Percentiles rank a stretch among this genome's conserved stretches.
These are phyloP conservation scores for Noctua pronuba DNA, from an alignment of 2,888 invertebrate genomes.

Conservation along the genomic window DNA sequence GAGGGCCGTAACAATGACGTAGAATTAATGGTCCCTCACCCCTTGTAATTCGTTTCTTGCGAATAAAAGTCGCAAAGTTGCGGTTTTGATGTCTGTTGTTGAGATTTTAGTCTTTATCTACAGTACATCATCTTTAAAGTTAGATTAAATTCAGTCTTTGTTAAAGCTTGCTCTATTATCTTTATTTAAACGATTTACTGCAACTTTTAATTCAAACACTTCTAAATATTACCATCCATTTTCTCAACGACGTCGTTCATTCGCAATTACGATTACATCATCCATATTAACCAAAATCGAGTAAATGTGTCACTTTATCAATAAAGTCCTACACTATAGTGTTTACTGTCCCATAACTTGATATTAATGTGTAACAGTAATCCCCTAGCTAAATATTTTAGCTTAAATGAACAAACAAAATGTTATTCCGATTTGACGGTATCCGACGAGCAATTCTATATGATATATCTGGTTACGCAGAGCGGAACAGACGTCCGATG, in stretches of 20 bases:
- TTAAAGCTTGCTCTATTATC: neutral
- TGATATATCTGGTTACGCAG: slow-evolving; percentile 45
- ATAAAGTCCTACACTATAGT: neutral
- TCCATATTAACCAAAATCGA: slow-evolving; percentile 7
- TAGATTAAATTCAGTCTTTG: slow-evolving; percentile 5
- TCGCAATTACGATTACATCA: neutral
- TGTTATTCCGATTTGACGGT: slow-evolving; percentile 42
- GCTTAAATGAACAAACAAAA: slow-evolving; percentile 45
- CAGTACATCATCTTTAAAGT: slow-evolving; percentile 22
- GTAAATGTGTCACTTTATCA: neutral
- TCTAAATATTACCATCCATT: neutral
- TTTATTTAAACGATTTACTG: neutral
- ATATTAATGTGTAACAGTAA: neutral
- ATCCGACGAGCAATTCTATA: slow-evolving; percentile 11
- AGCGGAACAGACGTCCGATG: slow-evolving; percentile 51
- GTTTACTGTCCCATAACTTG: neutral
- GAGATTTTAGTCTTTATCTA: slow-evolving; percentile 36
- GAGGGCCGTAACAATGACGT: slow-evolving; percentile 68
- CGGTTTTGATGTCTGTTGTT: slow-evolving; percentile 41
- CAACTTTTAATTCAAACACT: neutral
- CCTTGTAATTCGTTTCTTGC: slow-evolving; percentile 70
- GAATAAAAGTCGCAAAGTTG: slow-evolving; percentile 65
- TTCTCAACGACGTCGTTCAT: neutral
- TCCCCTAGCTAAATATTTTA: slow-evolving; percentile 33
- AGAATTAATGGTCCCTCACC: slow-evolving; percentile 74